Conservation (phyloP, 2,797 vertebrate genomes). For the Miichthys miiuy region DNA sequence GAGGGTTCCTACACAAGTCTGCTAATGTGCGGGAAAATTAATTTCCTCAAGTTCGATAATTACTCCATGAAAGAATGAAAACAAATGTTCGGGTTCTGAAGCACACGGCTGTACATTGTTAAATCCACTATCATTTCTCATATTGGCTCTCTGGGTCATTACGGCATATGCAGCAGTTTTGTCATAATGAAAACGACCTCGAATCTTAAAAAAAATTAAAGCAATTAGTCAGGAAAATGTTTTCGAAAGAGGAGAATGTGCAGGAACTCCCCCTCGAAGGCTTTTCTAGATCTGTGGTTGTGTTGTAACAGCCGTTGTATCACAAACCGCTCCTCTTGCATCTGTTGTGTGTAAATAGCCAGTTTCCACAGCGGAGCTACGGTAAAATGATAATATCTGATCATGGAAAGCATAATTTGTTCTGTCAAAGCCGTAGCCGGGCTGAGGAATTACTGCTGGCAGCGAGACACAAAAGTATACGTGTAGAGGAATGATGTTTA, state of each 20-base stretch:
- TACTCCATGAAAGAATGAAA: conserved; percentile 43
- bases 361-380: conserved; percentile 24
- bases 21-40: conserved; percentile 42
- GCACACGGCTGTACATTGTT: conserved; percentile 17
- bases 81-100: conserved; percentile 35
- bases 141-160: not conserved
- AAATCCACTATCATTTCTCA: conserved; percentile 9
- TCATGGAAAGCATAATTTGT: conserved; percentile 46
- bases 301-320: conserved; percentile 74
- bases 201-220: not conserved
- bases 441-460: conserved; percentile 58
- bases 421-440: conserved; percentile 28
- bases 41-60: conserved; percentile 45
- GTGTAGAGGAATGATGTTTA: conserved; percentile 56
- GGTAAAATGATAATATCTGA: conserved; percentile 45
- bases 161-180: conserved; percentile 4
- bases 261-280: conserved; percentile 3
- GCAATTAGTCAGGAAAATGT: not conserved
- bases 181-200: not conserved
- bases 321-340: conserved; percentile 23
- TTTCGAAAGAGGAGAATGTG: conserved; percentile 3
- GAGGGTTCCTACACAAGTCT: conserved; percentile 31
- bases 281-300: conserved; percentile 47
- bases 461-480: conserved; percentile 48
- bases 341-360: conserved; percentile 41